Evolutionary conservation across 2,888 invertebrate species (phyloP).

Genomic region (Dendrolimus houi): DNA sequence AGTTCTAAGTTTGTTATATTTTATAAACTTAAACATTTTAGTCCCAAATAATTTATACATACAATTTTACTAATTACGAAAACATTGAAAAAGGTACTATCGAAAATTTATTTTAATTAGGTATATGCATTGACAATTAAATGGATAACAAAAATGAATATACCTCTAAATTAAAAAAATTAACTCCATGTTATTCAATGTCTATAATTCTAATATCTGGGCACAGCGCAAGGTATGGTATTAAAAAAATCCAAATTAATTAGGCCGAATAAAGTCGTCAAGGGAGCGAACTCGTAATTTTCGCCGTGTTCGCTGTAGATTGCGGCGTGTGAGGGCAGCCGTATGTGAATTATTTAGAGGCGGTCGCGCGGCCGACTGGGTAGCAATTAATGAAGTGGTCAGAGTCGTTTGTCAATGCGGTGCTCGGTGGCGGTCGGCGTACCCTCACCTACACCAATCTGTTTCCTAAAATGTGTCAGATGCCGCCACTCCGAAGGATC

Average conservation of each 20-base stretch:
- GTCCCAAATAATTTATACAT: too few relatives aligned
- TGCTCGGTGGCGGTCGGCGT: slow-evolving; percentile 38
- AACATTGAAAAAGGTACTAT: too few relatives aligned
- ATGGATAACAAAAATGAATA: slow-evolving; percentile 9
- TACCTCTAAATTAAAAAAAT: slow-evolving; percentile 15
- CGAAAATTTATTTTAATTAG: too few relatives aligned
- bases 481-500: slow-evolving; percentile 4
- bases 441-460: slow-evolving; percentile 44
- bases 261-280: slow-evolving; percentile 43
- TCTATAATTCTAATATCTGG: slow-evolving; percentile 20
- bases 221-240: slow-evolving; percentile 22
- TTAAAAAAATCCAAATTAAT: slow-evolving; percentile 43
- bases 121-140: too few relatives aligned
- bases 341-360: slow-evolving; percentile 70
- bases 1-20: too few relatives aligned
- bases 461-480: slow-evolving; percentile 48
- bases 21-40: too few relatives aligned
- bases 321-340: slow-evolving; percentile 43
- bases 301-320: slow-evolving; percentile 40
- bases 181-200: slow-evolving; percentile 20
- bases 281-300: slow-evolving; percentile 39
- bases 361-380: slow-evolving; percentile 54
- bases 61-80: too few relatives aligned
- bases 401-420: slow-evolving; percentile 67
- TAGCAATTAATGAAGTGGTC: slow-evolving; percentile 70